Percentiles rank a stretch among this genome's conserved stretches.
Conservation (phyloP, 2,113 vertebrate genomes). For the Gasterosteus nipponicus region DNA sequence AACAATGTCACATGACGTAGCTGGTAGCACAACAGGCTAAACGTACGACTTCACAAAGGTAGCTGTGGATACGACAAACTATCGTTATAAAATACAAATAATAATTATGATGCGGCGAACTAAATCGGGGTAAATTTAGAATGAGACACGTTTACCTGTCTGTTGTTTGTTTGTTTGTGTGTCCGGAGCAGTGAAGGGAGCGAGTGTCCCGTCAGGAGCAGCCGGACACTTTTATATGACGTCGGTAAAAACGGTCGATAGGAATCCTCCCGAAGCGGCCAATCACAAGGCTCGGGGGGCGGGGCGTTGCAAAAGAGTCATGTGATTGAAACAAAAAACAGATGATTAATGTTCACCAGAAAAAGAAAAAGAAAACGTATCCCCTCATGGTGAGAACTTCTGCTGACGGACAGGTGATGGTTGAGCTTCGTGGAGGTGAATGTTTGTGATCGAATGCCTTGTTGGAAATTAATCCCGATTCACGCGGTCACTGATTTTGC, state of each 20-base stretch:
- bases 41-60: background rate
- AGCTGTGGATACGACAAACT: background rate
- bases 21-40: conserved; percentile 24
- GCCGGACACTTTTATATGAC: conserved; percentile 36
- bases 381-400: too few relatives aligned
- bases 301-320: conserved; percentile 34
- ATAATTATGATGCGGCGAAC: fast-evolving
- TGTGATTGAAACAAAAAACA: background rate
- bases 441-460: too few relatives aligned
- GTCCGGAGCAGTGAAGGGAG: fast-evolving
- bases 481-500: too few relatives aligned
- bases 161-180: background rate
- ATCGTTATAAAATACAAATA: background rate
- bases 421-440: too few relatives aligned
- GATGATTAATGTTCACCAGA: too few relatives aligned
- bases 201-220: background rate
- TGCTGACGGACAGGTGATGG: too few relatives aligned
- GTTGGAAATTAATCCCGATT: too few relatives aligned
- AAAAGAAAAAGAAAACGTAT: background rate
- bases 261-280: conserved; percentile 32
- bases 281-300: conserved; percentile 56
- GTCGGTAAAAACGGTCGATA: background rate
- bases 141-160: conserved; percentile 33
- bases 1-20: conserved; percentile 52
- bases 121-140: fast-evolving